These are phyloP conservation scores for Rallus crepitans DNA, from an alignment of 2,797 vertebrate species.

Conservation along the genomic window DNA sequence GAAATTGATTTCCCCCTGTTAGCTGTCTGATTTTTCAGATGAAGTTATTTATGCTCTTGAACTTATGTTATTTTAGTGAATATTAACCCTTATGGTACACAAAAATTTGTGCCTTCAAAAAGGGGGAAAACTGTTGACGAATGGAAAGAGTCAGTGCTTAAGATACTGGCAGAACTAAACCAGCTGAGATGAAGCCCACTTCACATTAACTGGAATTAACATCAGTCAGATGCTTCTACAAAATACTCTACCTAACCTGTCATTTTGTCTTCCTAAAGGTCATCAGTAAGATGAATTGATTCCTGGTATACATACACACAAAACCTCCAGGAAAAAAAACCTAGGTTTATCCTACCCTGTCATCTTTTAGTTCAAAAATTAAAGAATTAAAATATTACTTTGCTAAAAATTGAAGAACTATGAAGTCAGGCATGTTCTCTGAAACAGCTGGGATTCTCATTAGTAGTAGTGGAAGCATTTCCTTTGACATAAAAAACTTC, in stretches of 20 bases:
- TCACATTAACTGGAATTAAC: background rate
- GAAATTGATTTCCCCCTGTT: background rate
- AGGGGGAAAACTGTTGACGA: background rate
- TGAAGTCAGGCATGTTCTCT: background rate
- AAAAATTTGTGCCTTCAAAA: background rate
- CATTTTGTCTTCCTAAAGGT: background rate
- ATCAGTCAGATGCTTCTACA: background rate
- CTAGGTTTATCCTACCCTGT: background rate
- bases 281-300: background rate
- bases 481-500: conserved; percentile 31
- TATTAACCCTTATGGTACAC: background rate
- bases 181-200: background rate
- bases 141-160: background rate
- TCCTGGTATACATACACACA: background rate
- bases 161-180: background rate
- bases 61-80: background rate
- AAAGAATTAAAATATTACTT: background rate
- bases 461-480: background rate
- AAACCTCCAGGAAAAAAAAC: background rate
- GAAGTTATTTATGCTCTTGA: background rate
- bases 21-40: background rate
- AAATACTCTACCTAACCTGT: background rate
- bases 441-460: conserved; percentile 5
- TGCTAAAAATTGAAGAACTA: background rate
- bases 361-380: background rate